Evolutionary conservation across 2,888 invertebrate species (phyloP), one percentile per base, ranked within the genome.

Genomic region (Catocala fraxini): DNA sequence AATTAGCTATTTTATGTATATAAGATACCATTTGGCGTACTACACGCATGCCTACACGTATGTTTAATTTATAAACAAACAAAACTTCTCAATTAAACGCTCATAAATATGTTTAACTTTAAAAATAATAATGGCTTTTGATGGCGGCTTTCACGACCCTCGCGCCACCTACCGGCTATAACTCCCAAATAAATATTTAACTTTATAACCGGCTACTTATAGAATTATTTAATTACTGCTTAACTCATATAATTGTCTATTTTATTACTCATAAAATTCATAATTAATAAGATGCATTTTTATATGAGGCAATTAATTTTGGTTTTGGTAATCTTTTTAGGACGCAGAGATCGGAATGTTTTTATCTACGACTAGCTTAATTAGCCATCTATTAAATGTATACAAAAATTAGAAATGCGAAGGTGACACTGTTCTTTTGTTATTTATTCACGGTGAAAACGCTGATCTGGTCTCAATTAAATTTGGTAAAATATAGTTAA

Each of bases 181-280:
- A 39, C 41, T 11, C 48, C 59, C 55, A 63, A 65, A 70, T 75
- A 74, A 75, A 67, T 66, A 71, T 56, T 61, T 49, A 43, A 69
- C 51, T 73, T 75, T 71, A 69, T 63, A 51, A 66, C 67, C 35
- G 61, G 68, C 70, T 75, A 72, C 72, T 68, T 72, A 72, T 61
- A 74, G 59, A 70, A 71, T 70, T 64, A 67, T 72, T 76, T 70
- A 72, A 76, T 75, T 74, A 74, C 54, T 58, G 12, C 42, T 15
- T 11, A 56, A 49, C 39, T 47, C 51, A 43, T 56, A 15, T 47
- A 61, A 56, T 51, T 62, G 39, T 10, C 34, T 7, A 55, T 65
- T 73, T 73, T 62, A 68, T 61, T 55, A 59, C 48, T 61, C 45
- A 71, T 68, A 52, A 65, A 63, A 54, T 47, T 47, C 43, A 41